These are phyloP conservation scores for Dissostichus mawsoni DNA, from an alignment of 2,113 vertebrate genomes.

Conservation along the genomic window DNA sequence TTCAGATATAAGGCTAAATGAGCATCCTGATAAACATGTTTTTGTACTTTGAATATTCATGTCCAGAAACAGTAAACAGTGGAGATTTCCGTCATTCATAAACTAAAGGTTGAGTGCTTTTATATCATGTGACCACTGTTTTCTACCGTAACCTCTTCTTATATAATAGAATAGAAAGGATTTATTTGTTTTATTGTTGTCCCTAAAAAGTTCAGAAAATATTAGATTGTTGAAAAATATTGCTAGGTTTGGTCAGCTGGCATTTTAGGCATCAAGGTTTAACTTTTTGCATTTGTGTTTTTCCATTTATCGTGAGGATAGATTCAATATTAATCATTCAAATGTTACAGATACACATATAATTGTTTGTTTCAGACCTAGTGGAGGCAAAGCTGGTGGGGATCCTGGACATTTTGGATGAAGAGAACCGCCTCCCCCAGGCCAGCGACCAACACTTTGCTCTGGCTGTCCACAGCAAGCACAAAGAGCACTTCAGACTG, in stretches of 20 bases:
- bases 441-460: conserved; percentile 97
- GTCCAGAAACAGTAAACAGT: conserved; percentile 39
- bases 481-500: conserved; percentile 97
- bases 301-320: neutral
- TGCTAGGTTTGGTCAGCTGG: neutral
- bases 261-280: neutral
- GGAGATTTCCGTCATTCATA: conserved; percentile 32
- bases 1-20: conserved; percentile 66
- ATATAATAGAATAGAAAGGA: too few species aligned
- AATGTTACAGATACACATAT: neutral
- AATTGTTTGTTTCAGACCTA: conserved; percentile 85
- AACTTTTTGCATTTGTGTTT: neutral
- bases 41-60: conserved; percentile 60
- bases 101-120: conserved; percentile 31
- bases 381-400: conserved; percentile 96
- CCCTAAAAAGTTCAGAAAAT: neutral
- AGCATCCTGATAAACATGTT: conserved; percentile 63
- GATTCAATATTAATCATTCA: neutral
- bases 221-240: neutral
- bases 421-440: conserved; percentile 98
- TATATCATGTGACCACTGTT: conserved; percentile 2
- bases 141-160: neutral
- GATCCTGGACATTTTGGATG: conserved; percentile 96
- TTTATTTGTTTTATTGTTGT: neutral
- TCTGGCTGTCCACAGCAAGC: conserved; percentile 92